phyloP scores from a whole-genome alignment of 2,113 vertebrate genomes.

The Eublepharis macularius region DNA sequence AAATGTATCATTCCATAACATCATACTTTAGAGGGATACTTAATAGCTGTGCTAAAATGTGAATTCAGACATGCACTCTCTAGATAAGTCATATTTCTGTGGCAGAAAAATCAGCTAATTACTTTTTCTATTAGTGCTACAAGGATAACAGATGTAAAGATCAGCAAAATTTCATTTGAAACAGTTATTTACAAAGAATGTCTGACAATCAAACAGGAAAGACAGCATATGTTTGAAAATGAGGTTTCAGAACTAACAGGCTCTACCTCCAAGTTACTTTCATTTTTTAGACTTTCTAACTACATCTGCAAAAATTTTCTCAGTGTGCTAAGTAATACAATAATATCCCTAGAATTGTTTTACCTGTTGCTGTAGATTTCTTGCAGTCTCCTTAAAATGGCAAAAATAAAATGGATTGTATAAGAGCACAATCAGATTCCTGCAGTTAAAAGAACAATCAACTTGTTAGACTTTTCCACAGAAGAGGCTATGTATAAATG shows the following conservation, averaged over 20 bases:
- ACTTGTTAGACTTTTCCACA: conserved; percentile 15
- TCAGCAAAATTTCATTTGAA: background rate
- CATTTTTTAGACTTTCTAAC: background rate
- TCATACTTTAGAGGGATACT: background rate
- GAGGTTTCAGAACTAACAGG: background rate
- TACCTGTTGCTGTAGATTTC: conserved; percentile 64
- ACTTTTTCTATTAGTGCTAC: background rate
- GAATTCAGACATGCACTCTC: background rate
- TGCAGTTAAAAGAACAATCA: background rate
- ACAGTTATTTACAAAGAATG: background rate
- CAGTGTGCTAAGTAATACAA: conserved; percentile 9
- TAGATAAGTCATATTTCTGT: background rate
- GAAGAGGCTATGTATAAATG: conserved; percentile 33
- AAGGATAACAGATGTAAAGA: background rate
- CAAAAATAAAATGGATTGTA: background rate
- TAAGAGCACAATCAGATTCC: background rate
- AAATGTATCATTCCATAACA: no score
- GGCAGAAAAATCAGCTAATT: background rate
- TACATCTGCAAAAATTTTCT: background rate
- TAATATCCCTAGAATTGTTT: conserved; percentile 25
- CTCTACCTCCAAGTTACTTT: conserved; percentile 3
- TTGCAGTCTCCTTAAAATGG: conserved; percentile 23
- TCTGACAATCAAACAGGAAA: background rate
- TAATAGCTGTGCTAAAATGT: background rate
- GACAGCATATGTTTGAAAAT: background rate